phyloP scores from a whole-genome alignment of 2,888 invertebrate species.

The Vandiemenella viatica region DNA sequence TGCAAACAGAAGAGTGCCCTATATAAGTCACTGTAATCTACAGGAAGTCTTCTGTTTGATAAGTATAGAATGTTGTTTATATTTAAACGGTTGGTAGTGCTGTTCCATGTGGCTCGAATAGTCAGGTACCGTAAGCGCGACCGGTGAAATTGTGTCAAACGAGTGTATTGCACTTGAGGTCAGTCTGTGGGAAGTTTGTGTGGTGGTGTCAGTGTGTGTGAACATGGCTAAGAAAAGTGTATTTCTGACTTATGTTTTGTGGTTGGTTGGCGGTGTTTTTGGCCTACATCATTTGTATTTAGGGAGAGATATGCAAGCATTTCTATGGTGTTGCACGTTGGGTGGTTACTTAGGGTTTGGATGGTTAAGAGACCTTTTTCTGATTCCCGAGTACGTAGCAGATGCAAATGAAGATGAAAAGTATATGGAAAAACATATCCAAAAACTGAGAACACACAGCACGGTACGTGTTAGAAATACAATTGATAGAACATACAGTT shows the following conservation, averaged over 20 bases:
- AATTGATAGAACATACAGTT: no score
- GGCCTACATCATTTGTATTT: conserved; percentile 87
- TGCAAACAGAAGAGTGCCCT: no score
- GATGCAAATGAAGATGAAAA: conserved; percentile 63
- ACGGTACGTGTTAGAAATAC: conserved; percentile 44
- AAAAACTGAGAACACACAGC: conserved; percentile 40
- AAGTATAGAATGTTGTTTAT: no score
- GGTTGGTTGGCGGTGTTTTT: conserved; percentile 76
- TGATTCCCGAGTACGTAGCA: conserved; percentile 70
- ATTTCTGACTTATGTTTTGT: conserved; percentile 60
- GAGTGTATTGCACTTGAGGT: no score
- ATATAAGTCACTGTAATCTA: no score
- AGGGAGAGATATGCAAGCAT: conserved; percentile 74
- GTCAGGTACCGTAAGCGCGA: background rate
- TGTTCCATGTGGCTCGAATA: background rate
- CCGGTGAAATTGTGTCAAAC: background rate
- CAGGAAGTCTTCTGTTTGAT: no score
- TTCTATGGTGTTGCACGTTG: conserved; percentile 75
- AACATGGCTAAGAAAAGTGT: conserved; percentile 29
- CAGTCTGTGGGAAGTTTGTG: background rate
- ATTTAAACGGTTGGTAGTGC: no score
- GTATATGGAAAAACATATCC: conserved; percentile 46
- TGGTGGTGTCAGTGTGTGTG: background rate
- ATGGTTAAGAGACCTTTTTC: conserved; percentile 72
- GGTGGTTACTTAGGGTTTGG: conserved; percentile 76